A percentile compares a stretch with the other conserved stretches of the same genome.
Evolutionary conservation across 2,797 vertebrate genomes (phyloP).

Genomic region (Prionace glauca): DNA sequence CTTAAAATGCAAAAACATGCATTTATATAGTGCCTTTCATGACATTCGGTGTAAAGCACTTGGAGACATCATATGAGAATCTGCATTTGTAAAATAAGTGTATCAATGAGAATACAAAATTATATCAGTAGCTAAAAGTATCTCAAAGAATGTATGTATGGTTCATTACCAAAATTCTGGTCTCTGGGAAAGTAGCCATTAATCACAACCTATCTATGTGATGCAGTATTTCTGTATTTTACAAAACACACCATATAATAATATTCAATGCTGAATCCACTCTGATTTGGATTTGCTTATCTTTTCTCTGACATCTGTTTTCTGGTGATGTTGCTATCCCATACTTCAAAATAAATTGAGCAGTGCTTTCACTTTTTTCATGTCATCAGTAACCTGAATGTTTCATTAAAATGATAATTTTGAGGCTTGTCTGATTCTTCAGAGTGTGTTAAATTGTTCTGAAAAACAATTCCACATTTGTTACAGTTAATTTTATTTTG

Average conservation of each 20-base stretch:
- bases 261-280: neutral
- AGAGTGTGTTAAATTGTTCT: slow-evolving; percentile 28
- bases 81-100: neutral
- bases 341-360: slow-evolving; percentile 33
- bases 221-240: neutral
- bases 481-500: slow-evolving; percentile 27
- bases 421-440: slow-evolving; percentile 5
- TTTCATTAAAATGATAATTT: slow-evolving; percentile 36
- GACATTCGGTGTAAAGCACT: no score
- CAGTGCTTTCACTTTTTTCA: slow-evolving; percentile 25
- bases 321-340: neutral
- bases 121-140: neutral
- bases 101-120: neutral
- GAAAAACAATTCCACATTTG: neutral
- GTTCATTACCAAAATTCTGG: neutral
- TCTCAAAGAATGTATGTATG: neutral
- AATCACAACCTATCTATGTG: neutral
- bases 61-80: neutral
- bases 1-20: no score
- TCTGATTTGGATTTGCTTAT: neutral
- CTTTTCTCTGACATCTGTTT: neutral
- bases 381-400: neutral
- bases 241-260: neutral
- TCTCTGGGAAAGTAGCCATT: neutral
- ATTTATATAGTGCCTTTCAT: no score